These are phyloP conservation scores for Montipora efflorescens DNA, from an alignment of 64 coral and sea anemone genomes.

Conservation along the genomic window DNA sequence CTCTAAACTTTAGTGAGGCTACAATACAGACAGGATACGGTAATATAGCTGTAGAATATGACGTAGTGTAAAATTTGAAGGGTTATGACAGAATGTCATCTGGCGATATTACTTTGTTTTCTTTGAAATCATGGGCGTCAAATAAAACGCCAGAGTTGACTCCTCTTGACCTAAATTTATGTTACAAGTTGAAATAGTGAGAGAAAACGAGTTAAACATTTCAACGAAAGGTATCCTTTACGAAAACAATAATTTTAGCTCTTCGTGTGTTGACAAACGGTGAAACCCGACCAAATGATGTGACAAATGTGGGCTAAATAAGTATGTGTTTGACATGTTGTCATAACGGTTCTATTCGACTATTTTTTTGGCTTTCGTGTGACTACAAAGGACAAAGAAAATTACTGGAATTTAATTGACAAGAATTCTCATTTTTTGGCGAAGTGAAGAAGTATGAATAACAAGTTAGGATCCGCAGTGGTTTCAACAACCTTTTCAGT, in stretches of 20 bases:
- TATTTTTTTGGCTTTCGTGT: background rate
- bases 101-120: background rate
- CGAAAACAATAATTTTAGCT: too few relatives aligned
- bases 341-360: background rate
- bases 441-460: too few relatives aligned
- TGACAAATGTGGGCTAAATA: background rate
- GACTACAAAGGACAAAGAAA: background rate
- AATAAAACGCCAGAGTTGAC: background rate
- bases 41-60: too few relatives aligned
- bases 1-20: background rate
- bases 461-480: too few relatives aligned
- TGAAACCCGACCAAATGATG: background rate
- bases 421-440: background rate
- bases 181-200: background rate
- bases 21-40: background rate
- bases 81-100: too few relatives aligned
- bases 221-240: too few relatives aligned
- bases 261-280: too few relatives aligned
- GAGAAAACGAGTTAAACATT: background rate
- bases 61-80: too few relatives aligned
- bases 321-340: background rate
- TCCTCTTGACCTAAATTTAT: background rate
- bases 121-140: background rate
- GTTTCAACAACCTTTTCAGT: too few relatives aligned
- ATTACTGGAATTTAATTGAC: background rate